Base-by-base conservation (phyloP, 2,113 vertebrate genomes). In the Alligator mississippiensis region DNA sequence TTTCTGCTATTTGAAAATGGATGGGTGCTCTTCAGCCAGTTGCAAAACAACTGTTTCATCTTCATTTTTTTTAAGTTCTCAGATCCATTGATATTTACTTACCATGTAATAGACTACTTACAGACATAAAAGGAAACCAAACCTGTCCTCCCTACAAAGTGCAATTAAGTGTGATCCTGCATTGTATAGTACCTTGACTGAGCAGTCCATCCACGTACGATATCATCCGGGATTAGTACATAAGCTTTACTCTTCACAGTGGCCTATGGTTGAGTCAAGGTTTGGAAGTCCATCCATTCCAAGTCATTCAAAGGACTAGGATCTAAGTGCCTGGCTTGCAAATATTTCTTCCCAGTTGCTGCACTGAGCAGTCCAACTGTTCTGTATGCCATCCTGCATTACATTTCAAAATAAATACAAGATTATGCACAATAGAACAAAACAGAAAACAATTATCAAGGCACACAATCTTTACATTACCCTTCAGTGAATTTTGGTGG, bases 351-450 rank as follows among this genome's bases (percentile, higher is more conserved):
- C 16, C 14, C 24, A n/a, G 68, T 25, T 6, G 55, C 79, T 47
- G 75, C 76, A 61, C 59, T 18, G 25, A 85, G 9, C 0, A 0
- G 10, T 74, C 19, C 12, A 19, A 15, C 30, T 25, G 34, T 12
- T 28, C 81, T 16, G 77, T 22, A 5, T 22, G n/a, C 70, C n/a
- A 18, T 68, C 61, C 74, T 86, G 57, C 38, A 70, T 89, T 89
- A 58, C n/a, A 25, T 94, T 83, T 89, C 82, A n/a, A 66, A 80
- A 0, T 77, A n/a, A 58, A 62, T 54, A 70, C 5, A 27, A 13
- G 86, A n/a, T 55, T 83, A 22, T 76, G 38, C 30, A 90, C 72
- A 72, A 64, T n/a, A 81, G 84, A n/a, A 62, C 11, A 64, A 76
- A 84, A 85, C 21, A 25, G 1, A 87, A 34, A 19, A 3, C 1